Percentiles rank a stretch among this genome's conserved stretches.
Conservation (phyloP, 1,140 invertebrate species). For the Drosophila persimilis region DNA sequence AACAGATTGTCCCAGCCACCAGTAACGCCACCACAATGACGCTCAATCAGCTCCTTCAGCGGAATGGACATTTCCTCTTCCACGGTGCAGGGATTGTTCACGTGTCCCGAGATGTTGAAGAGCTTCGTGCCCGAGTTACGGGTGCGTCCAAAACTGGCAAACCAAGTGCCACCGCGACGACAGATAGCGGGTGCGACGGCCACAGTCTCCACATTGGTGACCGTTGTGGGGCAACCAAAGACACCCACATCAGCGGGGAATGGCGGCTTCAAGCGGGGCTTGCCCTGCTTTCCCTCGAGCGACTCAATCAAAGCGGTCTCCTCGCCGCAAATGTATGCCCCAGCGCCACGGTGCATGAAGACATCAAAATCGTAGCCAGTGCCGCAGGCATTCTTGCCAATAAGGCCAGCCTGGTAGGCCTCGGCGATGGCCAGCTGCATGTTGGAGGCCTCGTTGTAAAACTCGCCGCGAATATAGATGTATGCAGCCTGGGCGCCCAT, state of each 20-base stretch:
- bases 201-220: conserved; percentile 99
- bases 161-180: conserved; percentile 97
- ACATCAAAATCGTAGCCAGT: conserved; percentile 99
- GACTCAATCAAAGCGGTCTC: conserved; percentile 99
- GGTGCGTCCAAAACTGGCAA: conserved; percentile 96
- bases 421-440: conserved; percentile 99
- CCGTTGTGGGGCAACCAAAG: conserved; percentile 99
- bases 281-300: conserved; percentile 99
- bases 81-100: conserved; percentile 98
- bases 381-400: conserved; percentile 98
- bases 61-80: conserved; percentile 99
- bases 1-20: conserved; percentile 99
- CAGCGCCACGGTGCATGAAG: conserved; percentile 97
- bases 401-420: conserved; percentile 97
- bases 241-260: conserved; percentile 99
- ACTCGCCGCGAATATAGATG: conserved; percentile 99
- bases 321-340: conserved; percentile 99
- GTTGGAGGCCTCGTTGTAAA: conserved; percentile 99
- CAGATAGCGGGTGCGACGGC: conserved; percentile 99
- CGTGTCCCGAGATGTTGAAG: conserved; percentile 99
- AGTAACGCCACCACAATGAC: conserved; percentile 97
- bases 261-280: conserved; percentile 98
- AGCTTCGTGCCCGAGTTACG: conserved; percentile 99
- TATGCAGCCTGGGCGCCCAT: conserved; percentile 99
- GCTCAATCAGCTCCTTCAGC: conserved; percentile 96